Base-by-base conservation (phyloP, 53 echinoderm and acorn worm species). In the Paelopatides confundens region DNA sequence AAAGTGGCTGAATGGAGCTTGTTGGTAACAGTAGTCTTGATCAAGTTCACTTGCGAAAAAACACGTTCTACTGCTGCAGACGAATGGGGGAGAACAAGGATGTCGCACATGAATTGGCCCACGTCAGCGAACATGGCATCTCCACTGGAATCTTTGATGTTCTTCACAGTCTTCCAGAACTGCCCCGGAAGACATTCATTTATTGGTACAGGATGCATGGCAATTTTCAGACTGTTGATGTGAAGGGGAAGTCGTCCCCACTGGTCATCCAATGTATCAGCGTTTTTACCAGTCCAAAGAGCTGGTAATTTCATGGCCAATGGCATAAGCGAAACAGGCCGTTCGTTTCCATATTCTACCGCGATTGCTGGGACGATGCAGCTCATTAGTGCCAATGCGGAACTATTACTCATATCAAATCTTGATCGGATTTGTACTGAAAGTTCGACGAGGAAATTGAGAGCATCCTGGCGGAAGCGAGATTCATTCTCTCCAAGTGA, bases 381-480 rank as follows among this genome's bases (percentile, higher is more conserved):
- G 30, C 5, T 27, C 9, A 71, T 71, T 5, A 37, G 4, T 26
- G 37, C 35, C 37, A 71, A 21, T 31, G 30, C 71, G 7, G 29
- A 27, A 31, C 30, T 31, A 6, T 35, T 38, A 2, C 17, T 27
- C 7, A 71, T 26, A 31, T 71, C 71, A 31, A 71, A 71, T 12
- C 71, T 37, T 7, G 35, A 35, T 2, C 71, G 37, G 37, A 71
- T 71, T 39, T 71, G 71, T 10, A 71, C 39, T 26, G 29, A 35
- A 9, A 71, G 39, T 71, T 71, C 71, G 5, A 71, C 71, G 11
- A 71, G 71, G 21, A 71, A 71, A 12, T 35, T 71, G 37, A 71
- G 29, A 18, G 29, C n/a, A 31, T 71, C 71, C 39, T 71, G 29
- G 4, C 71, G n/a, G 71, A 71, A 71, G 30, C 71, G 71, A 3